Base-by-base conservation (phyloP, 2,888 invertebrate genomes). In the Synanthedon vespiformis region DNA sequence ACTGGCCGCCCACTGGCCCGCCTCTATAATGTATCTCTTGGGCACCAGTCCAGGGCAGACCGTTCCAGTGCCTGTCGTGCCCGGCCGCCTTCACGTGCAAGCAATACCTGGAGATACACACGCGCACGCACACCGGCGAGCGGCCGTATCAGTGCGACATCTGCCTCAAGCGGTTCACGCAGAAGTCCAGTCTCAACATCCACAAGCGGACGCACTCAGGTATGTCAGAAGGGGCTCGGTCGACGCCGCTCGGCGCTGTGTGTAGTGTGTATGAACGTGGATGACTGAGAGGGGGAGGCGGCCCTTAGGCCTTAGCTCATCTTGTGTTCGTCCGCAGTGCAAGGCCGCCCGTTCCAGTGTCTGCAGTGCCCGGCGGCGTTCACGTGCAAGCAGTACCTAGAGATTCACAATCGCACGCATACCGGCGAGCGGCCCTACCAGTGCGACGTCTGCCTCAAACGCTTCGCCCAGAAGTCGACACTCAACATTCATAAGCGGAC, bases 391-490 rank as follows among this genome's bases (percentile, higher is more conserved):
- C 88, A 87, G 77, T 88, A 88, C 71, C 77, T 88, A 62, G 88
- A 88, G 78, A 88, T 88, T 54, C 88, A 88, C 79, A 88, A 86
- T 73, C 86, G 88, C 72, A 88, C 88, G 68, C 88, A 88, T 79
- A 88, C 88, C 59, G 88, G 88, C 64, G 88, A 89, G 74, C 81
- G 89, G 53, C 89, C 89, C 60, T 89, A 89, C 77, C 88, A 93
- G 79, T 94, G 93, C 77, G 92, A 92, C 74, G 89, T 92, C 58
- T 94, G 93, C 76, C 89, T 92, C 75, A 94, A 94, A 84, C 89
- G 93, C 72, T 94, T 94, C 86, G 93, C 93, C 63, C 94, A 94
- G 85, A 93, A 94, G 79, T 93, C 93, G 63, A 93, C 93, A 66
- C 88, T 94, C 66, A 94, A 94, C 77, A 94, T 93, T 68, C 94